Base-by-base conservation (phyloP, 1,140 invertebrate species). In the Magallana ariakensis region DNA sequence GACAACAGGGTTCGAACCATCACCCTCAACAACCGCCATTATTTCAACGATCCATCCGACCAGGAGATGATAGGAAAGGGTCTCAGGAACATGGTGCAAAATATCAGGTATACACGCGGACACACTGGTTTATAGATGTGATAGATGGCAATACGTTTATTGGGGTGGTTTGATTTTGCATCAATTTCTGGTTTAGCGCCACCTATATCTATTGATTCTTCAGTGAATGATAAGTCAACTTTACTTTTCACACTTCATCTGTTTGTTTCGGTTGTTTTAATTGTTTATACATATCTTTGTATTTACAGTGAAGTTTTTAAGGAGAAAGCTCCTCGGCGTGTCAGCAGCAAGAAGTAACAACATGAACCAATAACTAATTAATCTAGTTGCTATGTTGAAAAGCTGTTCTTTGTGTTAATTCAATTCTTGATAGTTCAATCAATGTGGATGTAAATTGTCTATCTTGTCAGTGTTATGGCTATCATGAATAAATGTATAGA, bases 1-100 rank as follows among this genome's bases (percentile, higher is more conserved):
- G 87, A 88, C 56, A n/a, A 46, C 3, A 13, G 80, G 9, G 85
- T 86, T 10, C 60, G 3, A 19, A 22, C 57, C 19, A 86, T 84
- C 33, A 88, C 84, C n/a, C 19, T 88, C 16, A 62, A 86, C 19
- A 86, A 83, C 62, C 33, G 62, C 11, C 57, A 55, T 11, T 84
- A 80, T 66, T 86, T 88, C 19, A 57, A 88, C 13, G 66, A 70
- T 11, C 5, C 22, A 8, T 80, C 53, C 0, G n/a, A 84, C 16
- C 85, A 82, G 46, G 56, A 9, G 19, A 26, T 22, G 11, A 88
- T 88, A 26, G 87, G 80, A 54, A 26, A 70, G 13, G 87, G 87
- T 3, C 80, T 88, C 10, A 88, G 60, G 33, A 16, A n/a, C 46
- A 58, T 88, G 5, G 54, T 88, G 16, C 6, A 82, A 10, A 7